A percentile compares a stretch with the other conserved stretches of the same genome.
phyloP scores from a whole-genome alignment of 2,888 invertebrate genomes.

The Athalia circularis region DNA sequence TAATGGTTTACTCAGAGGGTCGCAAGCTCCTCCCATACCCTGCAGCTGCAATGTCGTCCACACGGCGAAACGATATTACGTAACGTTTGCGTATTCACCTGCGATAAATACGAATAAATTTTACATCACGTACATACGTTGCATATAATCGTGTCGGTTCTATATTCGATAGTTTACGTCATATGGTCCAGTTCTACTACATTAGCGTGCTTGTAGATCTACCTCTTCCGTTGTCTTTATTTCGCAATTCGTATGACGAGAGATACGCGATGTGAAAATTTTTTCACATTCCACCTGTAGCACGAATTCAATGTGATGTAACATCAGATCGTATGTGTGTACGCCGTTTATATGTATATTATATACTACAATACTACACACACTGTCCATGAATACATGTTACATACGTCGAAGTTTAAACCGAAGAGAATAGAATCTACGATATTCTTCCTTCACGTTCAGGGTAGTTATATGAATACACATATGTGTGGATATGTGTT shows the following conservation, averaged over 20 bases:
- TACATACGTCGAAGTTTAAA: background rate
- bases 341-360: background rate
- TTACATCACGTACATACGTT: no score
- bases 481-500: background rate
- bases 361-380: background rate
- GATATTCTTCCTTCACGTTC: background rate
- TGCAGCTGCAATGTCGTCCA: background rate
- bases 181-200: no score
- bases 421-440: conserved; percentile 6
- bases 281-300: conserved; percentile 19
- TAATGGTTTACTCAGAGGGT: background rate
- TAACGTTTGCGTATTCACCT: background rate
- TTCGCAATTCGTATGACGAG: background rate
- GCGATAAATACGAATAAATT: no score
- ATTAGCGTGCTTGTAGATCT: no score
- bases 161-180: no score
- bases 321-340: background rate
- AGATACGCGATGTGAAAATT: conserved; percentile 23
- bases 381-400: background rate
- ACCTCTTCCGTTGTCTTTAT: background rate
- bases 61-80: background rate
- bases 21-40: no score
- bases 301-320: background rate
- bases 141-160: no score
- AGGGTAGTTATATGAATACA: no score